A percentile compares a stretch with the other conserved stretches of the same genome.
Conservation (phyloP, 2,797 vertebrate genomes). For the Oceanodroma leucorhoa region DNA sequence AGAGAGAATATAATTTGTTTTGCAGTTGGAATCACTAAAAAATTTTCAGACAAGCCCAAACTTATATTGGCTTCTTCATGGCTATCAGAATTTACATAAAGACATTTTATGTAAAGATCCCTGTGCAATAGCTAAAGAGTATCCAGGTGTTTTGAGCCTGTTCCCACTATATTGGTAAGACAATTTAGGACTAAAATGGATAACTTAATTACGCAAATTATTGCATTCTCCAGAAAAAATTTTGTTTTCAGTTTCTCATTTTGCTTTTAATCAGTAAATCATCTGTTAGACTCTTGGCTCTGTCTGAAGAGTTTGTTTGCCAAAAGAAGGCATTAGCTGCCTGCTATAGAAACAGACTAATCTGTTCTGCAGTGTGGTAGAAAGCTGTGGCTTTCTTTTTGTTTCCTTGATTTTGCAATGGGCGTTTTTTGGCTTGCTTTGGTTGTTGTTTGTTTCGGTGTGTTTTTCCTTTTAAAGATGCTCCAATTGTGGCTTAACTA, state of each 20-base stretch:
- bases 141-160: not conserved
- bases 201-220: constrained; percentile 33
- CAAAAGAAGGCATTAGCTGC: constrained; percentile 51
- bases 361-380: constrained; percentile 2
- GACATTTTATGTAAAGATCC: not conserved
- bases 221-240: constrained; percentile 33
- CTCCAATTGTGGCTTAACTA: not conserved
- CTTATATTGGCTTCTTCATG: not conserved
- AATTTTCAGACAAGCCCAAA: not conserved
- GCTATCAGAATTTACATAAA: not conserved
- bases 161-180: not conserved
- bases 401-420: constrained; percentile 21
- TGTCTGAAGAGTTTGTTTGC: constrained; percentile 33
- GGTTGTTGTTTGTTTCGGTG: not conserved
- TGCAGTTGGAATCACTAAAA: not conserved
- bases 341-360: constrained; percentile 26
- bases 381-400: constrained; percentile 18
- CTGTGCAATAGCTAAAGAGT: not conserved
- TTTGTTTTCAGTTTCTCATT: constrained; percentile 44
- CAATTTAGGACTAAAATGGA: not conserved
- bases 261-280: constrained; percentile 59
- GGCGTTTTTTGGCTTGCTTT: not conserved
- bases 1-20: not conserved
- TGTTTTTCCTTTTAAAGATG: not conserved
- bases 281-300: constrained; percentile 51